These are phyloP conservation scores for Acanthosepion pharaonis DNA, from an alignment of 2,888 invertebrate genomes.

Conservation along the genomic window DNA sequence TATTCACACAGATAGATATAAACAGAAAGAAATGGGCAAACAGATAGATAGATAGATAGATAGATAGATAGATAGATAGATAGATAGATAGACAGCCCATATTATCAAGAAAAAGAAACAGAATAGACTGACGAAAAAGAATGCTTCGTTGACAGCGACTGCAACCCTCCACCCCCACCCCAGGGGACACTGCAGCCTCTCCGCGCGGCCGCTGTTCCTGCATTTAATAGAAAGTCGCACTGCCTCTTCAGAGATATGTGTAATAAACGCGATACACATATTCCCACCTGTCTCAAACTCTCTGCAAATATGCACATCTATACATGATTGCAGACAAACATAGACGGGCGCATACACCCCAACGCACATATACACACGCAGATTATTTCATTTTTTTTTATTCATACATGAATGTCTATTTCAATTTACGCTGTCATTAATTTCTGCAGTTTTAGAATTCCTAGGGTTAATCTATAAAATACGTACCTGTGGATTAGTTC, in stretches of 20 bases:
- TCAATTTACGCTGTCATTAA: background rate
- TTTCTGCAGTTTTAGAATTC: background rate
- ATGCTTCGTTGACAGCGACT: conserved; percentile 33
- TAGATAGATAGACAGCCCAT: no score
- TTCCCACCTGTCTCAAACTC: background rate
- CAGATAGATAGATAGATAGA: background rate
- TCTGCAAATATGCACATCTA: background rate
- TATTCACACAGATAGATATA: no score
- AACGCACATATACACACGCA: background rate
- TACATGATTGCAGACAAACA: background rate
- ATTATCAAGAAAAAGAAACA: background rate
- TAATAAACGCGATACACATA: background rate
- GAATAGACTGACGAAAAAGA: background rate
- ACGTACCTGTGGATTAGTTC: background rate
- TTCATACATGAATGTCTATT: background rate
- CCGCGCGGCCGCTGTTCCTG: background rate
- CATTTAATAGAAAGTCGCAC: background rate
- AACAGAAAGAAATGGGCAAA: background rate
- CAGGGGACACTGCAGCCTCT: background rate
- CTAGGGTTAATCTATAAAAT: background rate
- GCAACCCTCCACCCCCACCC: background rate
- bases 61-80: no score
- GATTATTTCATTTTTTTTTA: background rate
- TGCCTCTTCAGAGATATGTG: background rate
- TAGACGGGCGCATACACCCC: background rate